Base-by-base conservation (phyloP, 2,888 invertebrate genomes). In the Tachina fera region DNA sequence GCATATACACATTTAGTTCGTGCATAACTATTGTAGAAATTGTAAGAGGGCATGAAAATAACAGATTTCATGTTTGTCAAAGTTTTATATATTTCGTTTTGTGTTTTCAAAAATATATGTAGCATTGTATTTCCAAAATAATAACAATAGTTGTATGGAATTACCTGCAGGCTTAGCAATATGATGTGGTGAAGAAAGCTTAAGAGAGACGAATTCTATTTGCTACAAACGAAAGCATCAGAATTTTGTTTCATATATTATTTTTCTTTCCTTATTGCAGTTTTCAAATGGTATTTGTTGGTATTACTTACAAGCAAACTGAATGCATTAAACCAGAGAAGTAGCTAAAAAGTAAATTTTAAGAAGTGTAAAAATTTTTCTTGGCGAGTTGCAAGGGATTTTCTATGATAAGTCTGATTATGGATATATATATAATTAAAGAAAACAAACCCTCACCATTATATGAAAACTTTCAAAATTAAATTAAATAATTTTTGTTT, bases 141-240 rank as follows among this genome's bases (percentile, higher is more conserved):
- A 5, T 4, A 60, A 60, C 31, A 72, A 49, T 49, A 49, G n/a
- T 53, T 67, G 9, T 80, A 47, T 58, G 58, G 45, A 75, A 53
- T 82, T 68, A 82, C 70, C 78, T 75, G 67, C 39, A 71, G 60
- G 75, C 82, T 79, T 53, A 71, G 67, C 78, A 86, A 71, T 71
- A 51, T 71, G 67, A 83, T 51, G 67, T 68, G 72, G 49, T 49
- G 56, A 76, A 78, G 65, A 79, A 72, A 83, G 68, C 22, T 63
- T 74, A 43, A 51, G 13, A 68, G 56, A 31, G 65, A 87, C 31
- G 31, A 86, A 76, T 83, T 83, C 79, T 72, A 80, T 80, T 80
- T 14, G 13, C 16, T 22, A 39, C 1, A 56, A 22, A 61, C n/a
- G 60, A 61, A 45, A 47, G 31, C 31, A 31, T 31, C 31, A 31